phyloP scores from a whole-genome alignment of 1,140 invertebrate genomes.

The Arctopsyche grandis region DNA sequence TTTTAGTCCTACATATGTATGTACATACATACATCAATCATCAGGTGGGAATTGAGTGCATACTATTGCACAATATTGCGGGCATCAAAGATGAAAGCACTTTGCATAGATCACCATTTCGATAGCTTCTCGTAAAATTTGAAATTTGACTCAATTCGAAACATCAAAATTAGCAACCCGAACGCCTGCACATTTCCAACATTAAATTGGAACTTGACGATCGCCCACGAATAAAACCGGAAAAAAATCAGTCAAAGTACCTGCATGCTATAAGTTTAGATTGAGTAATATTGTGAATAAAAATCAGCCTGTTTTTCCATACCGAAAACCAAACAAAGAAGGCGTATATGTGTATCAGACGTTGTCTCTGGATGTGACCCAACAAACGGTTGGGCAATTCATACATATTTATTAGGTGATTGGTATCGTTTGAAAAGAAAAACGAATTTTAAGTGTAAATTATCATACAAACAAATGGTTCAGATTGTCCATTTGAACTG shows the following conservation, averaged over 20 bases:
- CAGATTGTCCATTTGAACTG: too few species aligned
- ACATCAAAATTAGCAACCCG: too few species aligned
- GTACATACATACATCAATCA: background rate
- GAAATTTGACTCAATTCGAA: too few species aligned
- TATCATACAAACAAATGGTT: background rate
- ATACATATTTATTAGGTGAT: conserved; percentile 13
- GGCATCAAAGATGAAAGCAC: background rate
- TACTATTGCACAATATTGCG: background rate
- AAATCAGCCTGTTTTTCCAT: background rate
- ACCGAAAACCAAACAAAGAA: background rate
- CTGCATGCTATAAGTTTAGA: background rate
- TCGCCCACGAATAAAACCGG: background rate
- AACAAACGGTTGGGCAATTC: background rate
- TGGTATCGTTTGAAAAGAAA: background rate
- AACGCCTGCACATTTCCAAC: background rate
- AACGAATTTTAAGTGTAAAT: background rate
- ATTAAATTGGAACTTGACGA: background rate
- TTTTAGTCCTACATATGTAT: conserved; percentile 6
- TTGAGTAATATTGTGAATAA: background rate
- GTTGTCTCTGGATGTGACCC: background rate
- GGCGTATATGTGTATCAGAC: background rate
- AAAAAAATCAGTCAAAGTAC: too few species aligned
- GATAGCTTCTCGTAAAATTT: background rate
- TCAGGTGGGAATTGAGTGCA: background rate
- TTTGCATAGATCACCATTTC: conserved; percentile 2